Base-by-base conservation (phyloP, 1,140 invertebrate species). In the Drosophila mojavensis region DNA sequence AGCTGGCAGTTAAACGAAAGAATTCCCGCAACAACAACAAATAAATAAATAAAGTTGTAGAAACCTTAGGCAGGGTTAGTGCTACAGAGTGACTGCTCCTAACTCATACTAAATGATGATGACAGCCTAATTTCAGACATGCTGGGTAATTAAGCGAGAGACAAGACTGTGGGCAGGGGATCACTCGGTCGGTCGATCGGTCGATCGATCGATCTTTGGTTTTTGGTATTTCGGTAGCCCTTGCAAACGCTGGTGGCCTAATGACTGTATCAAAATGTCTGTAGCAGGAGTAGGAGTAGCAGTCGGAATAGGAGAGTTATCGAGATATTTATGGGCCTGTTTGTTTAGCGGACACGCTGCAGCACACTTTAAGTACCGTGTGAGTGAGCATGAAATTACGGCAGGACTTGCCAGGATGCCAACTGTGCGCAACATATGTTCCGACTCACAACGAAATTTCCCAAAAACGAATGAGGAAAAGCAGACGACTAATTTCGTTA, bases 81-180 rank as follows among this genome's bases (percentile, higher is more conserved):
- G 26, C 9, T 11, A 10, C 4, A 26, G n/a, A 48, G 41, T 28
- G 15, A 4, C 17, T 50, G 33, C 63, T 33, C 26, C 43, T 58
- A 48, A 59, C 55, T 58, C 64, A 39, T 67, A 71, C 67, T 75
- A 75, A 72, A 60, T 65, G 68, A 71, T 71, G 74, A 72, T 76
- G 74, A 76, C 67, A 76, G 74, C 74, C 74, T 76, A 72, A 76
- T 76, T 76, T 71, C 67, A 58, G 65, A 63, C 66, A 62, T 63
- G 54, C 47, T 17, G 45, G 59, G 72, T 75, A 75, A 75, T 75
- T 75, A 75, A 56, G 30, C 74, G 56, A 51, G 56, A 51, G 45
- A 53, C 48, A 65, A 30, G 39, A 39, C 15, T 48, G 60, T 3
- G 47, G 30, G 66, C 26, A 62, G 48, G 54, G 69, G 70, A 33